phyloP scores from a whole-genome alignment of 2,797 vertebrate species.

The Falco biarmicus region DNA sequence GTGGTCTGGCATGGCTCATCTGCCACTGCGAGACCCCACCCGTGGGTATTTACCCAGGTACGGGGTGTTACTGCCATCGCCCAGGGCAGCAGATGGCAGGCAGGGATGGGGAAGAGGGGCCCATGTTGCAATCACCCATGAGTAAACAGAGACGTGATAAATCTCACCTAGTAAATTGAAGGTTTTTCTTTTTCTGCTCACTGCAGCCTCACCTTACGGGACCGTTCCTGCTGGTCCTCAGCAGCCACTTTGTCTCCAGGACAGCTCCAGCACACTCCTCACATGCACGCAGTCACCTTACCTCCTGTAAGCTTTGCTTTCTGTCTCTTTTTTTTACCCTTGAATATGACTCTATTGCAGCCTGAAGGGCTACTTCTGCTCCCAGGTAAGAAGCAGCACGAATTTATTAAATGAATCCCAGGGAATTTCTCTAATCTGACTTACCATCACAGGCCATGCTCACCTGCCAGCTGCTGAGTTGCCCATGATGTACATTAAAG shows the following conservation, averaged over 20 bases:
- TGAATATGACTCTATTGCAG: not conserved
- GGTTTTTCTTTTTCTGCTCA: not conserved
- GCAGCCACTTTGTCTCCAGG: not conserved
- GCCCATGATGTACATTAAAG: not conserved
- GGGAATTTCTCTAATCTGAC: not conserved
- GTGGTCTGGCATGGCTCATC: accelerated
- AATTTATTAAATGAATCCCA: not conserved
- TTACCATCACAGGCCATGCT: not conserved
- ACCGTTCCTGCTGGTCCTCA: not conserved
- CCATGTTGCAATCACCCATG: not conserved
- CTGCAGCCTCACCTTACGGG: not conserved
- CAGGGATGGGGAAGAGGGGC: not conserved
- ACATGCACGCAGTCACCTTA: accelerated
- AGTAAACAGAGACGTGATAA: not conserved
- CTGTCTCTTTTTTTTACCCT: not conserved
- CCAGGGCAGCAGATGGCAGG: not conserved
- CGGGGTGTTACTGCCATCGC: not conserved
- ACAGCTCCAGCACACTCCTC: not conserved
- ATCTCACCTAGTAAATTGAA: not conserved
- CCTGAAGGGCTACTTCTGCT: not conserved
- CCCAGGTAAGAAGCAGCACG: not conserved
- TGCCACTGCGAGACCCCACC: accelerated
- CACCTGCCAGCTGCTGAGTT: not conserved
- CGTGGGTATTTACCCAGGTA: not conserved
- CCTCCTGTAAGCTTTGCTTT: not conserved